Evolutionary conservation across 2,113 vertebrate genomes (phyloP), one percentile per base, ranked within the genome.

Genomic region (Mesocricetus auratus): DNA sequence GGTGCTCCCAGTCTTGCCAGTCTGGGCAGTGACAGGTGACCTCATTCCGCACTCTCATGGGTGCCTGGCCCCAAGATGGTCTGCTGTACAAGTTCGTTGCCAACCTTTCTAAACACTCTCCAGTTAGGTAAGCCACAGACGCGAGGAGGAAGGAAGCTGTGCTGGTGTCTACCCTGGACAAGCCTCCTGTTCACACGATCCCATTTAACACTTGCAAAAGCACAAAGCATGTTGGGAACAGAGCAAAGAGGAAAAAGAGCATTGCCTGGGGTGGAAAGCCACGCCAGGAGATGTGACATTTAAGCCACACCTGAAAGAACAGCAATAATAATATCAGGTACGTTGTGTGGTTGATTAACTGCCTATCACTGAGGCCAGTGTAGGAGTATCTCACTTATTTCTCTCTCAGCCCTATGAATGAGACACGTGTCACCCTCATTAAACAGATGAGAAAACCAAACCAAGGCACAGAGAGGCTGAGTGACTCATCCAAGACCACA

Each of bases 181-280:
- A 77, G 64, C 88, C 69, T 95, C 75, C 64, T 17, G 15, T n/a
- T n/a, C 50, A 24, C 4, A 2, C 19, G 24, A 79, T 42, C 79
- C 85, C 94, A 73, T 73, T 90, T 53, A 85, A 96, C 89, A 90
- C 24, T 42, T 29, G 12, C 29, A 86, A 89, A 45, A 10, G 42
- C 26, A 68, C 39, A 53, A 42, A 73, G 31, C 87, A 74, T 42
- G 29, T 11, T 6, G 47, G 56, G 22, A 64, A 64, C 19, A 24
- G 66, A 69, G 6, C 42, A 58, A 83, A 81, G n/a, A 45, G 36
- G 83, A 92, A 75, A 73, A 86, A 69, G 69, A 42, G 29, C 17
- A 83, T 68, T 74, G 47, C 31, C 7, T 19, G 83, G 45, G 7
- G 26, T 60, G 45, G 22, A 36, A 94, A 74, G 85, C 1, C 71